Evolutionary conservation across 1,140 invertebrate species (phyloP).

Genomic region (Panagrolaimus sp.): DNA sequence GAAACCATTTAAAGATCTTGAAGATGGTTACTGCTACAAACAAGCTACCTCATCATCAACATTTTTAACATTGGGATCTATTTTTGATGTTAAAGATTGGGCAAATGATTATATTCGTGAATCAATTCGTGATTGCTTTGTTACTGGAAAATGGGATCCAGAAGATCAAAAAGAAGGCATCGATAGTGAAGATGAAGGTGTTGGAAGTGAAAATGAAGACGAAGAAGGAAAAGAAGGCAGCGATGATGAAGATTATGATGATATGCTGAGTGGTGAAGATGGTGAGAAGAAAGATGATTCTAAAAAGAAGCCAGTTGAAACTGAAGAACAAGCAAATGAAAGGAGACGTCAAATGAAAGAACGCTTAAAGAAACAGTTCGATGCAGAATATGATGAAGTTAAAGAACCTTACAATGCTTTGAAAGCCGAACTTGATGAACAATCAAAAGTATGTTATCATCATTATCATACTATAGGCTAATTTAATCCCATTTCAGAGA

Average conservation of each 20-base stretch:
- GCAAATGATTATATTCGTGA: conserved; percentile 52
- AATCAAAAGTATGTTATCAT: conserved; percentile 64
- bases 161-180: conserved; percentile 67
- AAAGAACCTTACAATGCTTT: conserved; percentile 77
- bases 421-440: conserved; percentile 79
- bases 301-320: conserved; percentile 29
- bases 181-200: conserved; percentile 73
- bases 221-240: conserved; percentile 29
- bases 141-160: conserved; percentile 88
- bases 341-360: conserved; percentile 77
- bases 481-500: conserved; percentile 59
- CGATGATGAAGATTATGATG: conserved; percentile 23
- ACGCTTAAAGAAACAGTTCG: conserved; percentile 86
- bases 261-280: conserved; percentile 27
- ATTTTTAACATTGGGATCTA: neutral
- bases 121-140: conserved; percentile 82
- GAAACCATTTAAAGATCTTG: conserved; percentile 68
- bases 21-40: conserved; percentile 54
- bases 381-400: conserved; percentile 82
- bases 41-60: conserved; percentile 17
- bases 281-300: conserved; percentile 29
- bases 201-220: conserved; percentile 74
- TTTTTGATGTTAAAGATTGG: conserved; percentile 39
- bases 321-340: conserved; percentile 61
- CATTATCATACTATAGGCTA: too few relatives aligned